phyloP scores from a whole-genome alignment of 2,113 vertebrate species.

The Anser brachyrhynchus region DNA sequence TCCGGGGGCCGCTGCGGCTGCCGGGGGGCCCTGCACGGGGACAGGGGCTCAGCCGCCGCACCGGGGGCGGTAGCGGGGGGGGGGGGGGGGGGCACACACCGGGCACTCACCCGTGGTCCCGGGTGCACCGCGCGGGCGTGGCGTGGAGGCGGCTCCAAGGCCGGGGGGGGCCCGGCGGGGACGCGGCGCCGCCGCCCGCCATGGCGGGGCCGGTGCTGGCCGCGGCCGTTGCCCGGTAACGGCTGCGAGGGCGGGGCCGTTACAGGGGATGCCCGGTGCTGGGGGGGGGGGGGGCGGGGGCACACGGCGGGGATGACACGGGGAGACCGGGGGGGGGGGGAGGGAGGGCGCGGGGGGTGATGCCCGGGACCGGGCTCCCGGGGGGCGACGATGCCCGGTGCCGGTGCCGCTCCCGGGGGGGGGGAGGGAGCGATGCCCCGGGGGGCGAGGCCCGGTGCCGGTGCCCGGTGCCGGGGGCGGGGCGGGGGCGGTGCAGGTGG shows the following conservation, averaged over 20 bases:
- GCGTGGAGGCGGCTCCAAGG: constrained; percentile 76
- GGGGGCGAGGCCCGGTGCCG: not conserved
- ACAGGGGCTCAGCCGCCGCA: not conserved
- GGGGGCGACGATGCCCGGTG: not conserved
- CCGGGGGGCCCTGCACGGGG: not conserved
- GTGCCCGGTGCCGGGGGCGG: not conserved
- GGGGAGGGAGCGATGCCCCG: not conserved
- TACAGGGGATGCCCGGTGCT: no score
- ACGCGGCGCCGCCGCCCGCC: no score
- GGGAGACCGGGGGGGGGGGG: no score
- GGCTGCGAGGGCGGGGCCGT: no score
- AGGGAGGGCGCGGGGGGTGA: not conserved
- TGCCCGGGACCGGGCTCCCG: constrained; percentile 53
- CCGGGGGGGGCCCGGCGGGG: constrained; percentile 51
- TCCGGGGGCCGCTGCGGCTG: not conserved
- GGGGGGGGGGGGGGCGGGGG: no score
- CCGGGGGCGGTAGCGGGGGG: not conserved
- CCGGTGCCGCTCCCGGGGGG: not conserved
- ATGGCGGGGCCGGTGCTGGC: no score
- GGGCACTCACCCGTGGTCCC: not conserved
- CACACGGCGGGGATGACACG: no score
- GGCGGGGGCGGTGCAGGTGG: not conserved
- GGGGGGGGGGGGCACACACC: no score
- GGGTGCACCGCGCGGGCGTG: constrained; percentile 71
- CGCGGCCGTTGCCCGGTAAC: not conserved